These are phyloP conservation scores for Catharus fuscescens DNA, from an alignment of 2,113 vertebrate species.

Conservation along the genomic window DNA sequence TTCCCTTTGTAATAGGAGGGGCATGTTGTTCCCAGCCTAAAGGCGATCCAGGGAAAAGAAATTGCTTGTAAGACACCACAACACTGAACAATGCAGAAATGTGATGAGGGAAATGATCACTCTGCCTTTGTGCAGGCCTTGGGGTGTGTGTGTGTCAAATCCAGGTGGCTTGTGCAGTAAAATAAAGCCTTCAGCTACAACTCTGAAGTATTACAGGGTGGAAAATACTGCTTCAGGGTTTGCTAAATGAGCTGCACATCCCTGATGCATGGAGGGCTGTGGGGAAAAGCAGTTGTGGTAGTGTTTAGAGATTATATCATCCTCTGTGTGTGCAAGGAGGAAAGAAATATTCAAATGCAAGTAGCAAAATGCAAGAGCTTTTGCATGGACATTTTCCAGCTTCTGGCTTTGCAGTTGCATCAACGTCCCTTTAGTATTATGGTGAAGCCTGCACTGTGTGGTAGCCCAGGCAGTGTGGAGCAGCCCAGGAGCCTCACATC, in stretches of 20 bases:
- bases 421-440: not conserved
- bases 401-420: not conserved
- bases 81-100: not conserved
- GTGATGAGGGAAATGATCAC: not conserved
- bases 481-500: not conserved
- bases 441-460: not conserved
- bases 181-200: not conserved
- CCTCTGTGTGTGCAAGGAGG: not conserved
- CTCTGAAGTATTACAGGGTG: not conserved
- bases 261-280: not conserved
- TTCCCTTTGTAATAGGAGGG: not conserved
- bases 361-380: not conserved
- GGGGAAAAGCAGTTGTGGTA: not conserved
- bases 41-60: not conserved
- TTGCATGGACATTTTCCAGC: fast-evolving
- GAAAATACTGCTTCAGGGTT: not conserved
- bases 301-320: not conserved
- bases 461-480: not conserved
- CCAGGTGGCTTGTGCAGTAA: not conserved
- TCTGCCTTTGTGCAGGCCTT: not conserved
- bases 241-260: not conserved
- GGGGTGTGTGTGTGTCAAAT: not conserved
- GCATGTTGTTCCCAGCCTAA: not conserved
- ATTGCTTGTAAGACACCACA: not conserved
- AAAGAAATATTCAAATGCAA: not conserved